A percentile compares a stretch with the other conserved stretches of the same genome.
These are phyloP conservation scores for Allacma fusca DNA, from an alignment of 2,888 invertebrate genomes.

Conservation along the genomic window DNA sequence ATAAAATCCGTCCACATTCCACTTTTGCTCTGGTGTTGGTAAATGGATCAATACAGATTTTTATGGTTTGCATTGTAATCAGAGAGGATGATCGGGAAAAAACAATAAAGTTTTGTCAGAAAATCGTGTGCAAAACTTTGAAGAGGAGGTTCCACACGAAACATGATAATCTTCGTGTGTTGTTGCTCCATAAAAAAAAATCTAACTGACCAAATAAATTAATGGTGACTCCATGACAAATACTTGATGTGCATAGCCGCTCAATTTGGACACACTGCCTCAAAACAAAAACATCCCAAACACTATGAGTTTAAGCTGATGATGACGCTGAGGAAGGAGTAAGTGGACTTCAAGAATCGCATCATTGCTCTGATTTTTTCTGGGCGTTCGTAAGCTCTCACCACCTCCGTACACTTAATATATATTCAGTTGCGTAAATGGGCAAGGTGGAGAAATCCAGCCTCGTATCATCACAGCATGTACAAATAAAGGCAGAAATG, in stretches of 20 bases:
- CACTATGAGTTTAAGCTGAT: neutral
- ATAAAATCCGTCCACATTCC: too few relatives aligned
- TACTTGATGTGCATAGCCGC: neutral
- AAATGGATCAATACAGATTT: too few relatives aligned
- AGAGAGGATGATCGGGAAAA: neutral
- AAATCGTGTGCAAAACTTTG: neutral
- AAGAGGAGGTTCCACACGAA: neutral
- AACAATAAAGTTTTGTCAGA: neutral
- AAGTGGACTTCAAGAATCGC: neutral
- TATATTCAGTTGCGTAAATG: conserved; percentile 9
- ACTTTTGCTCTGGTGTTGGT: too few relatives aligned
- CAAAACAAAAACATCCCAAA: neutral
- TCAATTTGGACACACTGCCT: neutral
- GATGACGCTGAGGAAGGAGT: neutral
- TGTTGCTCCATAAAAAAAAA: neutral
- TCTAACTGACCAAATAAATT: neutral
- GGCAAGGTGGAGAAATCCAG: conserved; percentile 36
- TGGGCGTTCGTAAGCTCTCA: conserved; percentile 30
- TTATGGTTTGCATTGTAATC: too few relatives aligned
- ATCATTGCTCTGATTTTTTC: conserved; percentile 31
- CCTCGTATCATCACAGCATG: conserved; percentile 37
- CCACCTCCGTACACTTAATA: conserved; percentile 20
- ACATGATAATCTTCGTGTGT: neutral
- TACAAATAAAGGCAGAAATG: conserved; percentile 33
- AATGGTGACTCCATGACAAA: neutral